phyloP scores from a whole-genome alignment of 2,888 invertebrate species.

The Beris morrisii region DNA sequence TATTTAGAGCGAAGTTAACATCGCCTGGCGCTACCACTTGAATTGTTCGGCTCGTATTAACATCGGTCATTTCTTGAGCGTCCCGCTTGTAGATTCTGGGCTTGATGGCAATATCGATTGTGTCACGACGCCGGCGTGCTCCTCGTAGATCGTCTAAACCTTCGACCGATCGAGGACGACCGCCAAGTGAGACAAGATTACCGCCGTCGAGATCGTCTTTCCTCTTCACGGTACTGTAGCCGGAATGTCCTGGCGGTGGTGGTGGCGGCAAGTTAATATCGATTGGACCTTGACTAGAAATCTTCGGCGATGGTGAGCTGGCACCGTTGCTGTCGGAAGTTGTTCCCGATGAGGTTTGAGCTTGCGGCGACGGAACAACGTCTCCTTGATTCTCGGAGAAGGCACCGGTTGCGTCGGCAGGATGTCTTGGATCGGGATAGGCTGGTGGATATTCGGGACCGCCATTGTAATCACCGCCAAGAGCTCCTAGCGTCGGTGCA shows the following conservation, averaged over 20 bases:
- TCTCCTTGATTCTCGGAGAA: conserved; percentile 82
- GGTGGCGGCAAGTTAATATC: conserved; percentile 82
- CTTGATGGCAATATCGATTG: conserved; percentile 64
- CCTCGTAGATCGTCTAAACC: conserved; percentile 78
- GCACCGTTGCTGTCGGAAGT: conserved; percentile 65
- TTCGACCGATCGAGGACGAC: conserved; percentile 86
- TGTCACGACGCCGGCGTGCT: conserved; percentile 69
- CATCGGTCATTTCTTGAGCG: conserved; percentile 89
- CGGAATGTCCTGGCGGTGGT: conserved; percentile 78
- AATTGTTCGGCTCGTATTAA: conserved; percentile 85
- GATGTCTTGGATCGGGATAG: conserved; percentile 85
- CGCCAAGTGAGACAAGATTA: conserved; percentile 78
- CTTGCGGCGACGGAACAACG: conserved; percentile 78
- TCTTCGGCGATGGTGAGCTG: conserved; percentile 59
- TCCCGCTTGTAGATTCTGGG: conserved; percentile 81
- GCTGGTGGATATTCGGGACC: conserved; percentile 81
- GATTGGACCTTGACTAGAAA: conserved; percentile 58
- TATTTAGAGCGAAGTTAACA: conserved; percentile 84
- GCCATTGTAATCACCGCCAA: conserved; percentile 53
- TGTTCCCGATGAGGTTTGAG: conserved; percentile 70
- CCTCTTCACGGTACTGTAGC: conserved; percentile 82
- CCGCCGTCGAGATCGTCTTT: conserved; percentile 70
- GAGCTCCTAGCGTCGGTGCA: conserved; percentile 53
- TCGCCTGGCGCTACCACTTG: conserved; percentile 94
- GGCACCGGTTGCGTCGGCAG: conserved; percentile 78